Conservation (phyloP, 2,888 invertebrate genomes). For the Pseudanteris insignis region DNA sequence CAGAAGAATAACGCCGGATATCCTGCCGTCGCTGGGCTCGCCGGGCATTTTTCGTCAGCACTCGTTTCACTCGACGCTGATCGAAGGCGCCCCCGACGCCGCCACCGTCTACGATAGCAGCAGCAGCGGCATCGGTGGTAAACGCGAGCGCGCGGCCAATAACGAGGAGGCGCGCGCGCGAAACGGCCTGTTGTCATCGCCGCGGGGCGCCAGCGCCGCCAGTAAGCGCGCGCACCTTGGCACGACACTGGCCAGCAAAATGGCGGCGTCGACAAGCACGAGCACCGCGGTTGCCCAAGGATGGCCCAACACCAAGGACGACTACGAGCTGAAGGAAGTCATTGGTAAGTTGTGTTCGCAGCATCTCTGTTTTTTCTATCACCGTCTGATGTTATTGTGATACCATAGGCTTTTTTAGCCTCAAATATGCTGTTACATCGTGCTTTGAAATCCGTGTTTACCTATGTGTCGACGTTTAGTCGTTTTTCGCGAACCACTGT, state of each 20-base stretch:
- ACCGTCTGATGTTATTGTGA: too few relatives aligned
- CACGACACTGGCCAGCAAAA: slow-evolving; percentile 72
- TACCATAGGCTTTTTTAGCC: too few relatives aligned
- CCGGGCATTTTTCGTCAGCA: slow-evolving; percentile 73
- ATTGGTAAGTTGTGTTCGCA: slow-evolving; percentile 78
- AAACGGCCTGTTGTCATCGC: slow-evolving; percentile 47
- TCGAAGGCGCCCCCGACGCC: slow-evolving; percentile 48
- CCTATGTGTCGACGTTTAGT: neutral
- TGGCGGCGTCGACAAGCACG: slow-evolving; percentile 70
- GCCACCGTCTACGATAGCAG: slow-evolving; percentile 32
- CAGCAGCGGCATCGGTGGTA: slow-evolving; percentile 3
- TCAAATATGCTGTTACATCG: too few relatives aligned
- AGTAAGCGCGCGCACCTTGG: slow-evolving; percentile 69
- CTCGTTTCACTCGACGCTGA: slow-evolving; percentile 63
- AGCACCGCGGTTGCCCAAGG: slow-evolving; percentile 67
- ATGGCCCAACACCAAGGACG: slow-evolving; percentile 92
- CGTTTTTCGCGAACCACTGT: too few relatives aligned
- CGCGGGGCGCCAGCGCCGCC: slow-evolving; percentile 61
- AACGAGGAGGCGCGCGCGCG: slow-evolving; percentile 25
- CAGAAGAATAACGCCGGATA: slow-evolving; percentile 73
- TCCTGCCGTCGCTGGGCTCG: slow-evolving; percentile 72
- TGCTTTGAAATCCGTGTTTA: too few relatives aligned
- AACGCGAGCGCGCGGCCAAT: slow-evolving; percentile 21
- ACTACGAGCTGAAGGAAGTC: slow-evolving; percentile 92
- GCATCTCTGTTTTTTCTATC: too few relatives aligned